These are phyloP conservation scores for Spilosoma lubricipeda DNA, from an alignment of 2,888 invertebrate species.

Conservation along the genomic window DNA sequence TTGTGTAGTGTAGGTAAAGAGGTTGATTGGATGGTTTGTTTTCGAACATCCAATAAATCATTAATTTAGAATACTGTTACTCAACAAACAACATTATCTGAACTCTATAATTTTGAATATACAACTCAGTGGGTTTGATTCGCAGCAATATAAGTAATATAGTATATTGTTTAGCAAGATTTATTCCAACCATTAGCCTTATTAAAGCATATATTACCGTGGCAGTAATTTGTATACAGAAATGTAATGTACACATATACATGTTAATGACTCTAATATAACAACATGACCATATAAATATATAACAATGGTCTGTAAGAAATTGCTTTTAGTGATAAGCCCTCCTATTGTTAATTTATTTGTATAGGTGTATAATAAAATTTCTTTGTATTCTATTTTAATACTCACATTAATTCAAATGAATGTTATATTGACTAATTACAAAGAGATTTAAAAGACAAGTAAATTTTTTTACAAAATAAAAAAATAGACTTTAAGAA, in stretches of 20 bases:
- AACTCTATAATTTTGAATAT: not conserved
- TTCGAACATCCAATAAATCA: not conserved
- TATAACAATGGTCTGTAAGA: not conserved
- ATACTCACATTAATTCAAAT: not conserved
- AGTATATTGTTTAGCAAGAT: not conserved
- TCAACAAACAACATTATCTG: not conserved
- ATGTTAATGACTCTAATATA: too few relatives aligned
- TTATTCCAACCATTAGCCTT: too few relatives aligned
- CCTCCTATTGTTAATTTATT: not conserved
- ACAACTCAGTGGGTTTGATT: not conserved
- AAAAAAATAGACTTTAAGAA: too few relatives aligned
- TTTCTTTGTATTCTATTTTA: not conserved
- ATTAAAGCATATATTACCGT: too few relatives aligned
- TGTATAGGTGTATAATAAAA: not conserved
- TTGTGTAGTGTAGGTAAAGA: not conserved
- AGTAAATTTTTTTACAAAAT: too few relatives aligned
- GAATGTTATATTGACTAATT: not conserved
- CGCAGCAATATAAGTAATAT: not conserved
- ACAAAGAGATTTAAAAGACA: not conserved
- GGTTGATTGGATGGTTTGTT: too few relatives aligned
- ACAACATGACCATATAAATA: not conserved
- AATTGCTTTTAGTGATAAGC: not conserved
- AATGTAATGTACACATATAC: too few relatives aligned
- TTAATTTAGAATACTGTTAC: not conserved
- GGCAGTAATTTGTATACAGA: too few relatives aligned